Percentiles rank a stretch among this genome's conserved stretches.
These are phyloP conservation scores for Gallinago undulata DNA, from an alignment of 2,113 vertebrate genomes.

Conservation along the genomic window DNA sequence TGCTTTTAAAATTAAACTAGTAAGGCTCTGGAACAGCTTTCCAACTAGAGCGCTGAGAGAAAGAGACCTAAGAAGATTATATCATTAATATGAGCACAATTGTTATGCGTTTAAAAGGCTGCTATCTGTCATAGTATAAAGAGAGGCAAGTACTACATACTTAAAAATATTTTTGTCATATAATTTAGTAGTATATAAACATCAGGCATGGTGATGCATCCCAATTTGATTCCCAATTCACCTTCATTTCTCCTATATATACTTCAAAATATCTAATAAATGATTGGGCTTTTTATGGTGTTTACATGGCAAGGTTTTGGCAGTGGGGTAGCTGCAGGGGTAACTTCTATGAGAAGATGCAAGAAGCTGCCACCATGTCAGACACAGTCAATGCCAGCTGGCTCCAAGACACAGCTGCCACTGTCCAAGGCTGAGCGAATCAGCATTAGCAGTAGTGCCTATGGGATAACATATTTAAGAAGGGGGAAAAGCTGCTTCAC, in stretches of 20 bases:
- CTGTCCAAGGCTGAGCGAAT: background rate
- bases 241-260: background rate
- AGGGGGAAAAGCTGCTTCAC: background rate
- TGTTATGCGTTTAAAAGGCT: background rate
- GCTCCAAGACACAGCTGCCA: fast-evolving
- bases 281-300: background rate
- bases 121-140: background rate
- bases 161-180: background rate
- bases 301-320: background rate
- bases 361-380: background rate
- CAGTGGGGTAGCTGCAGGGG: fast-evolving
- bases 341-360: background rate
- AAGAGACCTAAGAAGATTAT: background rate
- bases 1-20: background rate
- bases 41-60: background rate
- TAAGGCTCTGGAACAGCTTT: background rate
- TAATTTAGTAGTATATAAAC: background rate
- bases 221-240: background rate
- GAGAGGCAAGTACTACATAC: fast-evolving
- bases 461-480: background rate
- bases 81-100: background rate
- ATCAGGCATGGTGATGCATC: background rate
- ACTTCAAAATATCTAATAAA: background rate
- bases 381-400: fast-evolving
- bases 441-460: fast-evolving